These are phyloP conservation scores for Dendrocincla fuliginosa DNA, from an alignment of 2,797 vertebrate species.

Conservation along the genomic window DNA sequence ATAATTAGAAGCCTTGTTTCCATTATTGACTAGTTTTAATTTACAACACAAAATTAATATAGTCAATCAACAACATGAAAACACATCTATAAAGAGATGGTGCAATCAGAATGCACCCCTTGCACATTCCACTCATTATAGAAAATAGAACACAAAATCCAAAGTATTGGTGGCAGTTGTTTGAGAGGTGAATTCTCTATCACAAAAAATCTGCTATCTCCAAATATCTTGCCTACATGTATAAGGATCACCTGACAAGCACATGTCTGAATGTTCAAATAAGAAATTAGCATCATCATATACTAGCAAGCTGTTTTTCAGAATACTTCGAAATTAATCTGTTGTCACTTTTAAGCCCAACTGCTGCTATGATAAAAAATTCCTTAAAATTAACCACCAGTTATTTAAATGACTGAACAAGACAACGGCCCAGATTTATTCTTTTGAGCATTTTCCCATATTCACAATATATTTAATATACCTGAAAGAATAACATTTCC, in stretches of 20 bases:
- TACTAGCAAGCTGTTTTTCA: constrained; percentile 40
- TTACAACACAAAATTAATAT: constrained; percentile 29
- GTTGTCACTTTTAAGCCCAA: constrained; percentile 40
- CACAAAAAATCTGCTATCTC: constrained; percentile 20
- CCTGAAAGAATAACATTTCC: neutral
- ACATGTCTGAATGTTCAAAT: neutral
- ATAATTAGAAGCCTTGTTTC: constrained; percentile 36
- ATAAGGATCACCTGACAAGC: constrained; percentile 23
- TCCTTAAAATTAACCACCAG: constrained; percentile 12
- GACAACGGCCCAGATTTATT: neutral
- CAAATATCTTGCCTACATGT: neutral
- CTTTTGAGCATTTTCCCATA: neutral
- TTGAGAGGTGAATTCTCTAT: neutral
- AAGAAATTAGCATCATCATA: constrained; percentile 25
- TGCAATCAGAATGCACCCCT: neutral
- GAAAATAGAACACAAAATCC: constrained; percentile 33
- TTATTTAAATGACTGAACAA: neutral
- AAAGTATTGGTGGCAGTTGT: neutral
- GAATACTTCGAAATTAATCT: constrained; percentile 41
- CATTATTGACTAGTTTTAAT: constrained; percentile 30
- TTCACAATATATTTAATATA: neutral
- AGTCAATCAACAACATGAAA: constrained; percentile 48
- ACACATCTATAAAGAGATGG: constrained; percentile 7
- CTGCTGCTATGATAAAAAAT: neutral
- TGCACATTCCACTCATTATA: neutral